phyloP scores from a whole-genome alignment of 2,113 vertebrate species.

The Phylloscopus whistleri region DNA sequence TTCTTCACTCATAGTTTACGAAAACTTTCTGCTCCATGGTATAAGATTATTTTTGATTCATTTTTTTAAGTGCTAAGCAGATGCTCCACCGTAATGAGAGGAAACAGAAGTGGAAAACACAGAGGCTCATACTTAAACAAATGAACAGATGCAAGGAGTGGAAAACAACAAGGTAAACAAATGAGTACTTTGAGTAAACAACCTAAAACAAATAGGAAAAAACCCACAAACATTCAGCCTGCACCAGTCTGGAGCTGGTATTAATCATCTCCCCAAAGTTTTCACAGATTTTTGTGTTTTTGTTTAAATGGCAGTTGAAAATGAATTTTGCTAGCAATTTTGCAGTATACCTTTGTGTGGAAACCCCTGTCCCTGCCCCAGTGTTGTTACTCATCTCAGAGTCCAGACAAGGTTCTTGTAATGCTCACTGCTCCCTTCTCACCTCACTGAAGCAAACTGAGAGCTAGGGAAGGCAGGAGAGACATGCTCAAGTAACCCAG shows the following conservation, averaged over 20 bases:
- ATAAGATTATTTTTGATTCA: constrained; percentile 27
- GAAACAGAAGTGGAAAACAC: constrained; percentile 59
- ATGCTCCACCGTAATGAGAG: constrained; percentile 64
- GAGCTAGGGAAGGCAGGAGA: not conserved
- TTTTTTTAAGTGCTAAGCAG: constrained; percentile 58
- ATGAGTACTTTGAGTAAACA: constrained; percentile 58
- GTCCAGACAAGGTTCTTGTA: not conserved
- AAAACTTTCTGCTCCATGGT: constrained; percentile 8
- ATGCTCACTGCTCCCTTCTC: not conserved
- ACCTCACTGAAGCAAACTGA: not conserved
- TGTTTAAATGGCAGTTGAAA: not conserved
- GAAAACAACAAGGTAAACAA: constrained; percentile 69
- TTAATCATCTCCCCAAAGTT: not conserved
- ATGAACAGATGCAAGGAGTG: constrained; percentile 69
- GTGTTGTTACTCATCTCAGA: not conserved
- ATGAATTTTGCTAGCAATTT: not conserved
- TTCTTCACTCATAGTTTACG: not conserved
- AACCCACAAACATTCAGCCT: not conserved
- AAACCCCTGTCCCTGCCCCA: not conserved
- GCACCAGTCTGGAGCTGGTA: not conserved
- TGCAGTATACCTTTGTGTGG: not conserved
- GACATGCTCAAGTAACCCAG: not conserved
- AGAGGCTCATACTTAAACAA: constrained; percentile 60
- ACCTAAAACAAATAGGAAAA: constrained; percentile 3
- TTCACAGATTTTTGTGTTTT: not conserved